Base-by-base conservation (phyloP, 1,140 invertebrate genomes). In the Drosophila murphyi region DNA sequence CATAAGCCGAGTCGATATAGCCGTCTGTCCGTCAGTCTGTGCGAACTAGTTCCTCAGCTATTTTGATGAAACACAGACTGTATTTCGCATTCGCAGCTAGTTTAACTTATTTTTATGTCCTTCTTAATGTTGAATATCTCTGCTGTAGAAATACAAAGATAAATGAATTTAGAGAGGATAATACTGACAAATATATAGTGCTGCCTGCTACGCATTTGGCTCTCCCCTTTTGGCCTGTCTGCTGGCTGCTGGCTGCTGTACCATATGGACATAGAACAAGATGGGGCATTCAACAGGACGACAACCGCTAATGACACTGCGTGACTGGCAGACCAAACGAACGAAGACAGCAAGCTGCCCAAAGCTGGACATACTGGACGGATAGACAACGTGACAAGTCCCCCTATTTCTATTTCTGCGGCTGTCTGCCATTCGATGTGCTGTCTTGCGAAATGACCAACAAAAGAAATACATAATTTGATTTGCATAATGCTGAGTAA, bases 401-500 rank as follows among this genome's bases (percentile, higher is more conserved):
- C 3, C 5, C 37, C 60, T 32, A 31, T 62, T 29, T 28, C 62
- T 41, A 28, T 8, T 4, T 5, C 28, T 5, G 5, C 32, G 4
- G 4, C 39, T 3, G 35, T 48, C 47, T 4, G 8, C 29, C 28
- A 4, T 37, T 29, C 20, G n/a, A 10, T 8, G 43, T 59, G 67
- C 35, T 31, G 8, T 55, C 59, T 7, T 43, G 41, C 51, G n/a
- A 55, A 68, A 59, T 70, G 68, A 43, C 68, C 68, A 51, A 48
- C 73, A 76, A 82, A 79, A 79, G 72, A 86, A 75, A 87, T 81
- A 78, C 82, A 79, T 82, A 88, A 87, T 87, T 88, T 74, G 76
- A 87, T 87, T 87, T 88, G 76, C 83, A 87, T 78, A 86, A 86
- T 86, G 73, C 60, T 54, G 79, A 77, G 73, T 79, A 86, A 85